These are phyloP conservation scores for Lamproptera curius DNA, from an alignment of 2,888 invertebrate genomes.

Conservation along the genomic window DNA sequence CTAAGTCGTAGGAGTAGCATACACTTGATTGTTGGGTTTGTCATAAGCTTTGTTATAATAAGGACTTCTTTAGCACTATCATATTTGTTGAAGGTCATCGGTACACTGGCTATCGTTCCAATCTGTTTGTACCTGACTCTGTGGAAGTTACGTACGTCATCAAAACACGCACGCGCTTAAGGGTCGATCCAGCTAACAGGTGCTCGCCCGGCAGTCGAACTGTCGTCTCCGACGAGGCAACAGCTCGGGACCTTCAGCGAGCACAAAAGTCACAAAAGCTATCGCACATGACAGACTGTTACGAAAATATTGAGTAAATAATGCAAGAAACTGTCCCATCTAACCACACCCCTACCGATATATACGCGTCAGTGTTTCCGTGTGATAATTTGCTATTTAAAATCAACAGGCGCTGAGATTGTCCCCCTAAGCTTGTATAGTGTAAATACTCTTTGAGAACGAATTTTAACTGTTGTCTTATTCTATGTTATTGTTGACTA, in stretches of 20 bases:
- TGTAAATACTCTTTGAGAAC: slow-evolving; percentile 43
- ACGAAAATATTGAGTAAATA: slow-evolving; percentile 33
- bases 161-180: slow-evolving; percentile 71
- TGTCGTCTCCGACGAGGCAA: slow-evolving; percentile 42
- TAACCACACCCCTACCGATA: slow-evolving; percentile 35
- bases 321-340: slow-evolving; percentile 13
- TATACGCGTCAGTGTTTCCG: slow-evolving; percentile 32
- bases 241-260: slow-evolving; percentile 29
- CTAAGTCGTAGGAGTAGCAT: too few species aligned
- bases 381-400: slow-evolving; percentile 43
- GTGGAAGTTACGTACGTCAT: slow-evolving; percentile 60
- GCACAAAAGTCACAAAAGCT: slow-evolving; percentile 31
- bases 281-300: slow-evolving; percentile 47
- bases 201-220: slow-evolving; percentile 67
- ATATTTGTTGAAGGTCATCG: too few species aligned
- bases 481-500: slow-evolving; percentile 46
- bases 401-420: slow-evolving; percentile 61
- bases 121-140: slow-evolving; percentile 34
- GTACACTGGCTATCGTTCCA: not conserved
- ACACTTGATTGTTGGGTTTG: too few species aligned
- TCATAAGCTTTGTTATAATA: too few species aligned
- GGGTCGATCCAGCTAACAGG: slow-evolving; percentile 75
- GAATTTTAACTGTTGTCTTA: slow-evolving; percentile 45
- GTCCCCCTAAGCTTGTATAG: slow-evolving; percentile 34
- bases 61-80: too few species aligned